Percentiles rank a stretch among this genome's conserved stretches.
Conservation (phyloP, 2,113 vertebrate species). For the Microcebus tavaratra region DNA sequence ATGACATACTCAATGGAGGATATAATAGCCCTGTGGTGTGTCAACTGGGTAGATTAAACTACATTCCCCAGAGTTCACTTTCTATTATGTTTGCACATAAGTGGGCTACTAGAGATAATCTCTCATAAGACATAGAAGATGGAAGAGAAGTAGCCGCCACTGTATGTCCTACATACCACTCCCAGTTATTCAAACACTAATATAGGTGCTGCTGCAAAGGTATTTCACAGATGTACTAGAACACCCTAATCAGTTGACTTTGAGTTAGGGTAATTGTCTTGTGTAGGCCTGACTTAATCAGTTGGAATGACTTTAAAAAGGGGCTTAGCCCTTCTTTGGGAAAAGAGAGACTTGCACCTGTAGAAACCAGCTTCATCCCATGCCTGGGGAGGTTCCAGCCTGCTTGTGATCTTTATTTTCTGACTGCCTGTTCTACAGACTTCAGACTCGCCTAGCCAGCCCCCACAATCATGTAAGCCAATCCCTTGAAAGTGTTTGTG, state of each 20-base stretch:
- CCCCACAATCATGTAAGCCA: not conserved
- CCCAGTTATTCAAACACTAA: not conserved
- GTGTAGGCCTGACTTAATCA: not conserved
- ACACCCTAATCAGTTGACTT: not conserved
- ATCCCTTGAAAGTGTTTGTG: not conserved
- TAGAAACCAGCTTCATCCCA: not conserved
- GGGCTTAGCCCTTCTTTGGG: not conserved
- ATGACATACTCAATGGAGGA: not conserved
- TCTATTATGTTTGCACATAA: not conserved
- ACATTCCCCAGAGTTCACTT: not conserved
- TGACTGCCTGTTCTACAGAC: not conserved
- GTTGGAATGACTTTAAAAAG: not conserved
- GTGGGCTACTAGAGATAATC: not conserved
- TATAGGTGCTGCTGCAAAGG: not conserved
- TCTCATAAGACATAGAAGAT: not conserved
- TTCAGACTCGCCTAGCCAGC: not conserved
- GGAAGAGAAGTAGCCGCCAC: not conserved
- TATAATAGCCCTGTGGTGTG: not conserved
- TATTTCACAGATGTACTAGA: not conserved
- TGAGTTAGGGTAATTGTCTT: not conserved
- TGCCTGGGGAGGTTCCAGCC: too few relatives aligned
- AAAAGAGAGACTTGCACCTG: not conserved
- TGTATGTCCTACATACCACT: not conserved
- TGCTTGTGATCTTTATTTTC: not conserved
- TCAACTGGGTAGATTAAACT: not conserved